phyloP scores from a whole-genome alignment of 2,113 vertebrate species.

The Myotis lucifugus region DNA sequence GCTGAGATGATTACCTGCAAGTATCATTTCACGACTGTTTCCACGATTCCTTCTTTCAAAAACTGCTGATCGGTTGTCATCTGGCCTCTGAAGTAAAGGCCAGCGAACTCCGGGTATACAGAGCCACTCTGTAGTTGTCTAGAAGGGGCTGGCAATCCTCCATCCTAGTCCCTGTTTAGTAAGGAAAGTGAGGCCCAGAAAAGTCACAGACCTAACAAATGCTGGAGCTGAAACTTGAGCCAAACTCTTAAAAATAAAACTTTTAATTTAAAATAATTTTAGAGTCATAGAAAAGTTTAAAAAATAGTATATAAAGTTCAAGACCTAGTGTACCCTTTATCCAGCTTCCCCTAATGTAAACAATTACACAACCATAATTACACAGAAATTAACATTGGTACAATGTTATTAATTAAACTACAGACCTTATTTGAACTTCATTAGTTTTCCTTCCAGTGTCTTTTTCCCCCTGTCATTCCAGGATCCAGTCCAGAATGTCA shows the following conservation, averaged over 20 bases:
- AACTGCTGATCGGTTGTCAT: not conserved
- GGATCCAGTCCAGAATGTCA: not conserved
- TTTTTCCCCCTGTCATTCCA: not conserved
- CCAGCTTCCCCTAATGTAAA: not conserved
- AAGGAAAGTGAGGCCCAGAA: not conserved
- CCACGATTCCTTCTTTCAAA: not conserved
- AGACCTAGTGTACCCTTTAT: not conserved
- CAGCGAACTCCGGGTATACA: not conserved
- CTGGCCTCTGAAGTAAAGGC: not conserved
- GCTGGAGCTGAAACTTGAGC: not conserved
- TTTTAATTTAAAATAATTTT: not conserved
- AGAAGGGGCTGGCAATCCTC: not conserved
- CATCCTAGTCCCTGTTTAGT: not conserved
- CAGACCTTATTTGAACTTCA: not conserved
- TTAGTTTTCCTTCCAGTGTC: not conserved
- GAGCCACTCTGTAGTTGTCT: not conserved
- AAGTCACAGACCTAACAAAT: not conserved
- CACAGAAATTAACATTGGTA: not conserved
- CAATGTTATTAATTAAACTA: not conserved
- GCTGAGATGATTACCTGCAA: not conserved
- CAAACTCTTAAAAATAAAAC: not conserved
- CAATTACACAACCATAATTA: not conserved
- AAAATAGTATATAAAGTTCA: not conserved
- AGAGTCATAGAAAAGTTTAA: not conserved
- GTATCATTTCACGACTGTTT: not conserved